A percentile compares a stretch with the other conserved stretches of the same genome.
These are phyloP conservation scores for Sciurus carolinensis DNA, from an alignment of 2,797 vertebrate genomes.

Conservation along the genomic window DNA sequence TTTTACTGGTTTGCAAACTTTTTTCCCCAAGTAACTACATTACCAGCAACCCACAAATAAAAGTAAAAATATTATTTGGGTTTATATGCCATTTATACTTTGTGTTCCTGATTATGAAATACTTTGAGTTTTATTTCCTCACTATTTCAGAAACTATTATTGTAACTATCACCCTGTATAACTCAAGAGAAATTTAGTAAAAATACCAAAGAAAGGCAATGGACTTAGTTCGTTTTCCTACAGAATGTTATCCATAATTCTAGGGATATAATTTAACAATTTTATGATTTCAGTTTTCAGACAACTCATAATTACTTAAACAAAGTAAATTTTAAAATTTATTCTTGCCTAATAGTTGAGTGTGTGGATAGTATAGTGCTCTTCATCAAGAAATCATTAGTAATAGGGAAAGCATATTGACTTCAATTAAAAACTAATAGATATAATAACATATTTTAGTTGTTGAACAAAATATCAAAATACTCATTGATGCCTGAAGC, in stretches of 20 bases:
- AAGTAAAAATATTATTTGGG: constrained; percentile 4
- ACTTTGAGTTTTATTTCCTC: constrained; percentile 42
- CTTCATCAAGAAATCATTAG: constrained; percentile 8
- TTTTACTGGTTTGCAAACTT: background rate
- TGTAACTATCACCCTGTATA: background rate
- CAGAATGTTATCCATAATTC: background rate
- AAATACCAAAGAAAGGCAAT: background rate
- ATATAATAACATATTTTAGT: constrained; percentile 6
- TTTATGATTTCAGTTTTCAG: background rate
- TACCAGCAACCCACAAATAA: background rate
- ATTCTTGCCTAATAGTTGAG: background rate
- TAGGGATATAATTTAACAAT: background rate
- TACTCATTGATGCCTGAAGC: background rate
- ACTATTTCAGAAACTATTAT: constrained; percentile 40
- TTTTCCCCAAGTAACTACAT: background rate
- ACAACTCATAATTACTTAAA: background rate
- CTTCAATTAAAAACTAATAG: constrained; percentile 45
- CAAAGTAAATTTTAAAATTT: constrained; percentile 7
- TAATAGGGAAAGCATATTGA: background rate
- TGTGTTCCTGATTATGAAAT: background rate
- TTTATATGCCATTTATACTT: background rate
- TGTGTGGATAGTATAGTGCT: background rate
- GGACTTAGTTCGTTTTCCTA: background rate
- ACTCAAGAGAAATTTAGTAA: background rate
- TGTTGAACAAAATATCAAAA: constrained; percentile 56